Percentiles rank a stretch among this genome's conserved stretches.
These are phyloP conservation scores for Odontomachus brunneus DNA, from an alignment of 1,140 invertebrate genomes.

Conservation along the genomic window DNA sequence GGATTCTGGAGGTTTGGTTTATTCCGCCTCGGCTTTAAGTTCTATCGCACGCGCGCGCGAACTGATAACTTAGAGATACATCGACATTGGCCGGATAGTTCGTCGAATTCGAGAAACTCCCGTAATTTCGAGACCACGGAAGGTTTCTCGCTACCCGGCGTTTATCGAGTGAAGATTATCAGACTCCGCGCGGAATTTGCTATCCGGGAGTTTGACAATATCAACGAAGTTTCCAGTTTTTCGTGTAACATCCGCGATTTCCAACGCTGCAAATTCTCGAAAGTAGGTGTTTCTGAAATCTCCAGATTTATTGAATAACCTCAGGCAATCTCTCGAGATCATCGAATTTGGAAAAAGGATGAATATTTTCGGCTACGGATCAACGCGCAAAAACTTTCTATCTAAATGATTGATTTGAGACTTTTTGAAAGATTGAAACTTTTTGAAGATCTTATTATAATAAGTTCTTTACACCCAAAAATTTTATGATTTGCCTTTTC, in stretches of 20 bases:
- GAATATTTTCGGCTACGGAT: background rate
- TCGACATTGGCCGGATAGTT: slow-evolving; percentile 19
- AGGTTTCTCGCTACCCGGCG: slow-evolving; percentile 2
- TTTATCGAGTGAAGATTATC: slow-evolving; percentile 41
- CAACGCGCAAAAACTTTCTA: too few species aligned
- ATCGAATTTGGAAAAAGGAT: background rate
- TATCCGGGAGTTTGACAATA: slow-evolving; percentile 16
- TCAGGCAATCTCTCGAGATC: background rate
- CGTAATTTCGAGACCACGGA: slow-evolving; percentile 41
- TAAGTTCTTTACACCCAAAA: too few species aligned
- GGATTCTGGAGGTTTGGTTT: background rate
- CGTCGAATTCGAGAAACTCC: slow-evolving; percentile 44
- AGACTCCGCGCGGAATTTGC: slow-evolving; percentile 4
- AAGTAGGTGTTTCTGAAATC: background rate
- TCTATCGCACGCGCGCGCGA: background rate
- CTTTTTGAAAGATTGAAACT: too few species aligned
- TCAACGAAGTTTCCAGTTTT: slow-evolving; percentile 24
- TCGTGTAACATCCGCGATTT: slow-evolving; percentile 1
- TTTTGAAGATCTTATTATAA: too few species aligned
- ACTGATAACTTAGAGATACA: slow-evolving; percentile 22
- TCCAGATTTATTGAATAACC: background rate
- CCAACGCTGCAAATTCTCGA: background rate
- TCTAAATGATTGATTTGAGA: too few species aligned
- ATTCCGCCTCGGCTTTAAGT: background rate
- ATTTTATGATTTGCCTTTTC: too few species aligned